Base-by-base conservation (phyloP, 2,888 invertebrate species). In the Epicampocera succincta region DNA sequence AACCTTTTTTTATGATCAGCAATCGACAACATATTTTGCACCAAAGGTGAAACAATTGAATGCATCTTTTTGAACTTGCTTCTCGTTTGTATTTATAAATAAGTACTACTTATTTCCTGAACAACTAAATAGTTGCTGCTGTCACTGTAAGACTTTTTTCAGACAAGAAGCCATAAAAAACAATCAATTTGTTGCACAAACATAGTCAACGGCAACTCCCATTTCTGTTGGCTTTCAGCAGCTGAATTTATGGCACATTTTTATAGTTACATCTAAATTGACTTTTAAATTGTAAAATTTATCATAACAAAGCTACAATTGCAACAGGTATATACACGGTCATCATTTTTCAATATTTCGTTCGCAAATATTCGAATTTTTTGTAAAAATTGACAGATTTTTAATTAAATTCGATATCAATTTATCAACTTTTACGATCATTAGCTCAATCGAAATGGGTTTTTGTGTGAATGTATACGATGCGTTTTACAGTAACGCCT, bases 201-300 rank as follows among this genome's bases (percentile, higher is more conserved):
- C 81, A 81, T 73, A 77, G 77, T 74, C 69, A 74, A 74, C 69
- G 77, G 77, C 17, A 65, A 82, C 81, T 82, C 81, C 81, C 77
- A 82, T 85, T 85, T 85, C 81, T 83, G 84, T 74, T 85, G 77
- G 84, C 86, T 83, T 85, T 89, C 83, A 81, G 80, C 77, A 86
- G 85, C 84, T 85, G 84, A 88, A 89, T 89, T 89, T 89, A 89
- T 89, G 87, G 86, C 87, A 87, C 87, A 87, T 87, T 89, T 89
- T 89, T 89, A 88, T 89, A 87, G 89, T 88, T 89, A 89, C 88
- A 90, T 89, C 90, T 89, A 89, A 89, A 89, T 89, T 89, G 88
- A 88, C 90, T 89, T 89, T 89, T 87, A 89, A 89, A 89, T 88
- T 89, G 89, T 87, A 88, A 87, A 68, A 89, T 89, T 88, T 87